These are phyloP conservation scores for Callipepla squamata DNA, from an alignment of 2,113 vertebrate genomes.

Conservation along the genomic window DNA sequence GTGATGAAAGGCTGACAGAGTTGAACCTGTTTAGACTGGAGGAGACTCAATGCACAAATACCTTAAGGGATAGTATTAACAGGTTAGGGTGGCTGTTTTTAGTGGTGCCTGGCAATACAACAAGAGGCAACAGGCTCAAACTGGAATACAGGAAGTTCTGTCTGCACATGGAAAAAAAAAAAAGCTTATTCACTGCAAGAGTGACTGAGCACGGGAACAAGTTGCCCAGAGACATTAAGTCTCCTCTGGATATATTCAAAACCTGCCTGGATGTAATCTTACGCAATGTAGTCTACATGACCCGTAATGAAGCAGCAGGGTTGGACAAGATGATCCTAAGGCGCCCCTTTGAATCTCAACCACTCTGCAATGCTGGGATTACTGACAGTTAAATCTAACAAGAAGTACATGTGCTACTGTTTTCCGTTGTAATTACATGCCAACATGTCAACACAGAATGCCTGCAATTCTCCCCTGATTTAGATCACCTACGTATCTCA, in stretches of 20 bases:
- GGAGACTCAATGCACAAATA: too few species aligned
- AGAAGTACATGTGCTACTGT: rapidly evolving
- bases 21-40: too few species aligned
- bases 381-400: background rate
- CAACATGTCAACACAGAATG: background rate
- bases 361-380: background rate
- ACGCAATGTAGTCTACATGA: too few species aligned
- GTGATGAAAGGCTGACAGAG: too few species aligned
- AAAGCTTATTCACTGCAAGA: background rate
- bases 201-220: too few species aligned
- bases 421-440: background rate
- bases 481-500: background rate
- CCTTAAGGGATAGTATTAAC: background rate
- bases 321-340: background rate
- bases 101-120: background rate
- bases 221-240: background rate
- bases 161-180: background rate
- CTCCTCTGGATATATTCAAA: too few species aligned
- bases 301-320: background rate
- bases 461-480: background rate
- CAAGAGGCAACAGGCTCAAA: background rate
- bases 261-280: background rate
- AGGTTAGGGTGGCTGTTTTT: background rate
- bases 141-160: background rate
- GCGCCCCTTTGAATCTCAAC: background rate